Evolutionary conservation across 2,113 vertebrate genomes (phyloP), one percentile per base, ranked within the genome.

Genomic region (Corythaeola cristata): DNA sequence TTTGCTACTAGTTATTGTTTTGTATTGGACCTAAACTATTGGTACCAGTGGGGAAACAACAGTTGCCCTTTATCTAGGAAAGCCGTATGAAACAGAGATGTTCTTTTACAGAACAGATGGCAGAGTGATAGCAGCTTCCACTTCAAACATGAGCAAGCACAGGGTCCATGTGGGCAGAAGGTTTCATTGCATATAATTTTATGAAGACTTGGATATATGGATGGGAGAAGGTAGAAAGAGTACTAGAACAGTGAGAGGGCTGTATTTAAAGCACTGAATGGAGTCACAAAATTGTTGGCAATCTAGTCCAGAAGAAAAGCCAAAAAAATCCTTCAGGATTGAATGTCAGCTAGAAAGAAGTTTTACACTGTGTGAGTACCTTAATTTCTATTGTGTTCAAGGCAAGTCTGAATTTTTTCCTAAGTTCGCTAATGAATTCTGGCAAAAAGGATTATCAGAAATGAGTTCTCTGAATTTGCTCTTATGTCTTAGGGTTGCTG

Each of bases 51-150:
- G 53, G 37, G 85, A 71, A 88, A 69, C 47, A 84, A 63, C 33
- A 84, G 75, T 63, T 86, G 63, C 59, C 82, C 60, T 93, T 92
- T 39, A 49, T 85, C 88, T 86, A 76, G 81, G 88, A 88, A 80
- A 82, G 44, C 12, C 0, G 0, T 60, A 30, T 3, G 59, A 90
- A 80, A 74, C 59, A 37, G 78, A 79, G 85, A 71, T 90, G 90
- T 56, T 94, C 88, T 93, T 91, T 85, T 80, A 58, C 35, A 52
- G 93, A 95, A 56, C 91, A 96, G 95, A 95, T 96, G 93, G 92
- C 19, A 23, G 88, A 92, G 44, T 27, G 85, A 93, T n/a, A 84
- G 85, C 90, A 67, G 95, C 88, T 93, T 93, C 95, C 67, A 67
- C 88, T 92, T 93, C 93, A 90, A 88, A 90, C 64, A 84, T 22